phyloP scores from a whole-genome alignment of 1,140 invertebrate species.

The Goniozus legneri region DNA sequence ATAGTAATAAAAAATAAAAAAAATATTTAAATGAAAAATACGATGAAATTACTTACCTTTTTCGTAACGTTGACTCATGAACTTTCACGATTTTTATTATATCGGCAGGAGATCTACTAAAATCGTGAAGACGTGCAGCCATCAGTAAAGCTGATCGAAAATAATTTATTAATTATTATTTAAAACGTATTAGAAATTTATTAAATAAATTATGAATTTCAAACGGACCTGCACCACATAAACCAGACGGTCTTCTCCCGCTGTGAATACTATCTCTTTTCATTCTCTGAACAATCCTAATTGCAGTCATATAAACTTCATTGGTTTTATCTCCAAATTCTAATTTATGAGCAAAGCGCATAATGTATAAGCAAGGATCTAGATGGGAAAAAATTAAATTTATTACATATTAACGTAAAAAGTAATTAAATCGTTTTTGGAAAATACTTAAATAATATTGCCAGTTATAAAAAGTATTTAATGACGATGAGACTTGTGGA shows the following conservation, averaged over 20 bases:
- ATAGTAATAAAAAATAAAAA: background rate
- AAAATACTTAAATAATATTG: too few species aligned
- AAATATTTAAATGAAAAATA: background rate
- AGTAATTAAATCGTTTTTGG: too few species aligned
- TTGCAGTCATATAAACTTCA: slow-evolving; percentile 91
- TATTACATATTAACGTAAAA: too few species aligned
- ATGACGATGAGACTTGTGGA: too few species aligned
- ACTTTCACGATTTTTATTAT: slow-evolving; percentile 95
- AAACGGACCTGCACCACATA: slow-evolving; percentile 85
- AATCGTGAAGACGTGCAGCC: slow-evolving; percentile 89
- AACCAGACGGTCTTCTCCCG: slow-evolving; percentile 89
- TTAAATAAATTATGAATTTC: background rate
- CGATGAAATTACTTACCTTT: slow-evolving; percentile 60
- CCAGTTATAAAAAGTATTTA: too few species aligned
- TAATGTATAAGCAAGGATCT: slow-evolving; percentile 94
- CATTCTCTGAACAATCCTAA: slow-evolving; percentile 93
- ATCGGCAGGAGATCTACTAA: slow-evolving; percentile 81
- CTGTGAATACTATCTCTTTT: slow-evolving; percentile 97
- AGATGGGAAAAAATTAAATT: slow-evolving; percentile 37
- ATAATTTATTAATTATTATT: slow-evolving; percentile 3
- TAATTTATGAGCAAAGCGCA: slow-evolving; percentile 90
- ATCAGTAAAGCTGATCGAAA: slow-evolving; percentile 76
- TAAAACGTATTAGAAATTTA: background rate
- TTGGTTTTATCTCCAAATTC: slow-evolving; percentile 90
- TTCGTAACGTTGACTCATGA: slow-evolving; percentile 88